Conservation (phyloP, 2,888 invertebrate genomes). For the Megalurothrips usitatus region DNA sequence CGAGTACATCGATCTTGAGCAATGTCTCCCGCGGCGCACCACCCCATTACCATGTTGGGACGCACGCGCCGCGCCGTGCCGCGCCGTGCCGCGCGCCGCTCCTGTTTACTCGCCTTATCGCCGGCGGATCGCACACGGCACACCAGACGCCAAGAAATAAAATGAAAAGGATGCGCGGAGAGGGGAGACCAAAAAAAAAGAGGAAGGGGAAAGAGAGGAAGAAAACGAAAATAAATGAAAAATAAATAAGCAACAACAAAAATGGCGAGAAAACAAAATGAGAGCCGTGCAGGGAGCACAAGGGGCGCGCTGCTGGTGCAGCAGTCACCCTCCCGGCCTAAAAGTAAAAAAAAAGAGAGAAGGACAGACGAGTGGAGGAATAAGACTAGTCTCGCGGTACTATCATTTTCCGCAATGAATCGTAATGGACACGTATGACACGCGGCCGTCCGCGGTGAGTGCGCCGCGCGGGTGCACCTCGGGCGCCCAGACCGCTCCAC, state of each 20-base stretch:
- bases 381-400: background rate
- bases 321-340: too few relatives aligned
- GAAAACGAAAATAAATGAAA: conserved; percentile 18
- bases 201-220: conserved; percentile 27
- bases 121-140: conserved; percentile 34
- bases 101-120: conserved; percentile 31
- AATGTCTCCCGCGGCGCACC: too few relatives aligned
- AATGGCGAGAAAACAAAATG: conserved; percentile 30
- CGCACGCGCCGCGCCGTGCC: background rate
- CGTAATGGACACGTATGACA: background rate
- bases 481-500: background rate
- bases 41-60: background rate
- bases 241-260: conserved; percentile 27
- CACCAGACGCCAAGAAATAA: conserved; percentile 34
- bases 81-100: background rate
- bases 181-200: conserved; percentile 24
- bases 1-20: too few relatives aligned
- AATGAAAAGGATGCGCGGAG: conserved; percentile 29
- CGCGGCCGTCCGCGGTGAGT: background rate
- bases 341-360: too few relatives aligned
- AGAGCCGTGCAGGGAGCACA: background rate
- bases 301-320: too few relatives aligned
- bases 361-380: too few relatives aligned
- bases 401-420: background rate
- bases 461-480: background rate